Base-by-base conservation (phyloP, 92 coral and sea anemone genomes). In the Nematostella vectensis region DNA sequence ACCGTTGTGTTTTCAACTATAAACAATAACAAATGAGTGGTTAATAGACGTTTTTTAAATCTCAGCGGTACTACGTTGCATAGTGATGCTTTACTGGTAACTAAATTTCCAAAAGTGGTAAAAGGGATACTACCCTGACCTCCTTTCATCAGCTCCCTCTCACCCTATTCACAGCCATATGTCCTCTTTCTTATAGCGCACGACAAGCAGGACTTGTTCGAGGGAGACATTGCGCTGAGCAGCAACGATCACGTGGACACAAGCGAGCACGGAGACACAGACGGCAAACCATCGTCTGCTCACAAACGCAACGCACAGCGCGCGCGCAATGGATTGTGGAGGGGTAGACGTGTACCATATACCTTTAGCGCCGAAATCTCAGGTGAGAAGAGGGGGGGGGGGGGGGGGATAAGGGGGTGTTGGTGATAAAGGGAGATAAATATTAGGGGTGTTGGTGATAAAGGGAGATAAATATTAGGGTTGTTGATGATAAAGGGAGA, bases 261-360 rank as follows among this genome's bases (percentile, higher is more conserved):
- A 0, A 31, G 76, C 0, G 33, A 70, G 40, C 30, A 37, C 1
- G 89, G 83, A 15, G 83, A 71, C 47, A 64, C 75, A 4, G 88
- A 72, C 33, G 74, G 80, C 17, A 48, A 20, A 26, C 70, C 3
- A 58, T 48, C 56, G 25, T 10, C 23, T 12, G 48, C 47, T 36
- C 52, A 47, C 30, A 84, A 71, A 53, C 81, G 94, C 21, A 84
- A 84, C 53, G 94, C 94, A 9, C 82, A 73, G 50, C 78, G 94
- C 18, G 66, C 77, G 63, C 59, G 94, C 50, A 71, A 79, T 36
- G 51, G 58, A 31, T 29, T 84, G 55, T 84, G 94, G 94, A 72
- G 48, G 19, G 74, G 72, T 16, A 69, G 79, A 26, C 72, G 59
- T 23, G 64, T 84, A 25, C 94, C 94, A 17, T 84, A 79, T 30